These are phyloP conservation scores for Marronus borbonicus DNA, from an alignment of 2,888 invertebrate genomes.

Conservation along the genomic window DNA sequence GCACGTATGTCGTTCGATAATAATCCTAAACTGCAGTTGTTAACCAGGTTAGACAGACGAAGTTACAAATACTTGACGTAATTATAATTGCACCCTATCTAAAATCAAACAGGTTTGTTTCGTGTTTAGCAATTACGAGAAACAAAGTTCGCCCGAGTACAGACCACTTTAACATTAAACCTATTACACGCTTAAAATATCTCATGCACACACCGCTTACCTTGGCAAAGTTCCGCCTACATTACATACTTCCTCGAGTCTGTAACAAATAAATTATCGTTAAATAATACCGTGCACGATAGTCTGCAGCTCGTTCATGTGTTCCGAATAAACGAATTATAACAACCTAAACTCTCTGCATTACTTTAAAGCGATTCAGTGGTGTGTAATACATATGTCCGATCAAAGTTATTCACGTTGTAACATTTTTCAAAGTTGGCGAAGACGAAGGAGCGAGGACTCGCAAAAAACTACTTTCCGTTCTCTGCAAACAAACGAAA, in stretches of 20 bases:
- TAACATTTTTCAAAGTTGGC: slow-evolving; percentile 61
- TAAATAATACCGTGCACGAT: slow-evolving; percentile 40
- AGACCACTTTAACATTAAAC: slow-evolving; percentile 12
- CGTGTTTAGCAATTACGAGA: background rate
- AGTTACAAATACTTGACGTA: background rate
- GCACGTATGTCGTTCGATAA: background rate
- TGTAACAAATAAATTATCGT: slow-evolving; percentile 42
- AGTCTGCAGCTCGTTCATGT: slow-evolving; percentile 15
- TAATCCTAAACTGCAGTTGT: background rate
- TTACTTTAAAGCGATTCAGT: slow-evolving; percentile 46
- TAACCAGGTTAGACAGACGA: background rate
- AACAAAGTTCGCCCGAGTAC: background rate
- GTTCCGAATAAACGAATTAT: slow-evolving; percentile 18
- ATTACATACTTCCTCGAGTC: slow-evolving; percentile 33
- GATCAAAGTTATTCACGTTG: slow-evolving; percentile 56
- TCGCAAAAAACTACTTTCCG: slow-evolving; percentile 45
- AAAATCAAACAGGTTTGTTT: background rate
- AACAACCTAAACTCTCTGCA: slow-evolving; percentile 27
- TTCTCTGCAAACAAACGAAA: slow-evolving; percentile 53
- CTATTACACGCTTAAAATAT: slow-evolving; percentile 26
- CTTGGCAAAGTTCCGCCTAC: slow-evolving; percentile 20
- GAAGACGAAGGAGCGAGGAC: slow-evolving; percentile 57
- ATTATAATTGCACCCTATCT: background rate
- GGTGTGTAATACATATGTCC: slow-evolving; percentile 58
- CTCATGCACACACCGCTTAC: slow-evolving; percentile 27